Percentiles rank a stretch among this genome's conserved stretches.
These are phyloP conservation scores for Lasius fuliginosus DNA, from an alignment of 2,888 invertebrate species.

Conservation along the genomic window DNA sequence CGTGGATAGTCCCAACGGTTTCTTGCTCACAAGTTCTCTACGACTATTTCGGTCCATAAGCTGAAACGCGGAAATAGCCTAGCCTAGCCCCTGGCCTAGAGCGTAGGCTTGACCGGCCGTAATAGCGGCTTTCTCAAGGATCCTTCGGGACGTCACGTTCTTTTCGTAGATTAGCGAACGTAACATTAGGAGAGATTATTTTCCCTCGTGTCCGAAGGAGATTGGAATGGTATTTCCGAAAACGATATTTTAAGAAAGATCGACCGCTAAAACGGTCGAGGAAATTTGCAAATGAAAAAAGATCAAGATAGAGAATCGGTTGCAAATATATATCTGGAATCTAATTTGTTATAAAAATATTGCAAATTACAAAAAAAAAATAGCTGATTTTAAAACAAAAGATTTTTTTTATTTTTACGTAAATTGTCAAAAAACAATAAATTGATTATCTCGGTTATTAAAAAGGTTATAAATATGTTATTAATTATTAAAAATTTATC, in stretches of 20 bases:
- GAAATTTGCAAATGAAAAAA: neutral
- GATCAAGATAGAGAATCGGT: neutral
- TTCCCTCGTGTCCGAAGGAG: neutral
- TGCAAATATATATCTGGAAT: neutral
- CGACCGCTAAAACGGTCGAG: neutral
- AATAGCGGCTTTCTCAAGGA: slow-evolving; percentile 76
- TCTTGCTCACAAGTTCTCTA: slow-evolving; percentile 72
- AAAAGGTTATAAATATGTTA: neutral
- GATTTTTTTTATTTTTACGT: no score
- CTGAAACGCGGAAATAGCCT: slow-evolving; percentile 83
- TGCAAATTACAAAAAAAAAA: neutral
- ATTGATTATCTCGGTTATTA: neutral
- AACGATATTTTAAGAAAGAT: neutral
- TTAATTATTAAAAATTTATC: slow-evolving; percentile 15
- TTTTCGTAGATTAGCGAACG: slow-evolving; percentile 32
- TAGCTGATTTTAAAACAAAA: neutral
- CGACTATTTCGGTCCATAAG: slow-evolving; percentile 83
- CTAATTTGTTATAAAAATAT: neutral
- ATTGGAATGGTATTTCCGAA: neutral
- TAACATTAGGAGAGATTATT: slow-evolving; percentile 5
- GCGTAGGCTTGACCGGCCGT: slow-evolving; percentile 82
- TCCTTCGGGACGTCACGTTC: slow-evolving; percentile 64
- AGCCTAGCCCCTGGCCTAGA: slow-evolving; percentile 85
- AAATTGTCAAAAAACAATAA: neutral
- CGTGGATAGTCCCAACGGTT: slow-evolving; percentile 63